A percentile compares a stretch with the other conserved stretches of the same genome.
Evolutionary conservation across 2,888 invertebrate species (phyloP).

Genomic region (Pemphredon lugubris): DNA sequence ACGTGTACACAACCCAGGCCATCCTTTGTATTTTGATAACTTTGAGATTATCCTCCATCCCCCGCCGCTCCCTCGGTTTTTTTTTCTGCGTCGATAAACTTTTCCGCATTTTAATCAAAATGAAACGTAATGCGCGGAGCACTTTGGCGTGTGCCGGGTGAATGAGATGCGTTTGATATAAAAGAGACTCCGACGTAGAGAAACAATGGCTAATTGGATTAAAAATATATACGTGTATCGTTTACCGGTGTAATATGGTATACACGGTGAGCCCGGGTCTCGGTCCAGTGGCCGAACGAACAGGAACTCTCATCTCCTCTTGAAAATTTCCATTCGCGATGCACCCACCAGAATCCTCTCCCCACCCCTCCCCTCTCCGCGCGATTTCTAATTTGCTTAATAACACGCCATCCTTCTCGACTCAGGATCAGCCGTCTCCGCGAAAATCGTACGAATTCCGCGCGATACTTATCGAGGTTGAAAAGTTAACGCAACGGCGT

Average conservation of each 20-base stretch:
- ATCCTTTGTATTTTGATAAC: constrained; percentile 7
- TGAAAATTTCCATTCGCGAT: too few species aligned
- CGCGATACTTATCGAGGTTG: background rate
- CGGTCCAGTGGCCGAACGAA: background rate
- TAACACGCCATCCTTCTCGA: too few species aligned
- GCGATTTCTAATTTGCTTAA: too few species aligned
- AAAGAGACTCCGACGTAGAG: constrained; percentile 35
- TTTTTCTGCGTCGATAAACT: background rate
- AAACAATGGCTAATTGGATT: constrained; percentile 52
- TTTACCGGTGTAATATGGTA: background rate
- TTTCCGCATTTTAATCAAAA: constrained; percentile 40
- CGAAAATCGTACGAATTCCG: too few species aligned
- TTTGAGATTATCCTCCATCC: too few species aligned
- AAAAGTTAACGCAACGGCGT: background rate
- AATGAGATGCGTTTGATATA: constrained; percentile 33
- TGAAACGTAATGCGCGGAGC: constrained; percentile 38
- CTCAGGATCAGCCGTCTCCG: too few species aligned
- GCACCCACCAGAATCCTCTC: too few species aligned
- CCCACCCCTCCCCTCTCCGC: too few species aligned
- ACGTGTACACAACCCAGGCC: too few species aligned
- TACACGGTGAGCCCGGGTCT: background rate
- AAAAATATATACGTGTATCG: constrained; percentile 32
- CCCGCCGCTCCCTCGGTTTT: too few species aligned
- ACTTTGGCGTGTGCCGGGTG: constrained; percentile 4
- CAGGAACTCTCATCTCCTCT: constrained; percentile 5